These are phyloP conservation scores for Podarcis raffonei DNA, from an alignment of 2,113 vertebrate species.

Conservation along the genomic window DNA sequence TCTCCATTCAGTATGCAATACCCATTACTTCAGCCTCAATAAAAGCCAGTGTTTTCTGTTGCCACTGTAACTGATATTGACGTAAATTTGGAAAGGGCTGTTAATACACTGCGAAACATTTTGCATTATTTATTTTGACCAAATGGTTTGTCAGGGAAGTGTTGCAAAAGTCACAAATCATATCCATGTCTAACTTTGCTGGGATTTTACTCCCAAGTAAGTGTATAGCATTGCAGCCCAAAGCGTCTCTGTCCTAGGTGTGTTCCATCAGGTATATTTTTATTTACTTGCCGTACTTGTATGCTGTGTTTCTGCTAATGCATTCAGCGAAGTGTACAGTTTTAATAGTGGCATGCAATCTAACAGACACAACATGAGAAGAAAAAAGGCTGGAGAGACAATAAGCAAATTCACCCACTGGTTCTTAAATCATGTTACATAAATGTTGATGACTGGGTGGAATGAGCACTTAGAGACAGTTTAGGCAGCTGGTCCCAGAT, in stretches of 20 bases:
- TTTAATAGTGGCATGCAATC: background rate
- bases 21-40: background rate
- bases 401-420: background rate
- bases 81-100: background rate
- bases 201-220: too few relatives aligned
- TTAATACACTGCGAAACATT: background rate
- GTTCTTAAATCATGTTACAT: background rate
- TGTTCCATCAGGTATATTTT: background rate
- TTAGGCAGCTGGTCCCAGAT: background rate
- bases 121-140: background rate
- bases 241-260: background rate
- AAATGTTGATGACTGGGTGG: background rate
- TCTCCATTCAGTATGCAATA: background rate
- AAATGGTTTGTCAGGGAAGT: background rate
- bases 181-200: background rate
- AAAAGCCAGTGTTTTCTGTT: slow-evolving; percentile 7
- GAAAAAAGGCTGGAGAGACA: background rate
- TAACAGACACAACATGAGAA: background rate
- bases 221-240: background rate
- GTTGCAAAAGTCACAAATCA: background rate
- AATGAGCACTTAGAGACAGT: background rate
- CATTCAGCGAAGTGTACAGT: background rate
- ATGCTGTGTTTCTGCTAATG: background rate
- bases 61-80: background rate
- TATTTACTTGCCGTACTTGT: background rate